Conservation (phyloP, 23 tunicate genomes). For the Diplosoma virens region DNA sequence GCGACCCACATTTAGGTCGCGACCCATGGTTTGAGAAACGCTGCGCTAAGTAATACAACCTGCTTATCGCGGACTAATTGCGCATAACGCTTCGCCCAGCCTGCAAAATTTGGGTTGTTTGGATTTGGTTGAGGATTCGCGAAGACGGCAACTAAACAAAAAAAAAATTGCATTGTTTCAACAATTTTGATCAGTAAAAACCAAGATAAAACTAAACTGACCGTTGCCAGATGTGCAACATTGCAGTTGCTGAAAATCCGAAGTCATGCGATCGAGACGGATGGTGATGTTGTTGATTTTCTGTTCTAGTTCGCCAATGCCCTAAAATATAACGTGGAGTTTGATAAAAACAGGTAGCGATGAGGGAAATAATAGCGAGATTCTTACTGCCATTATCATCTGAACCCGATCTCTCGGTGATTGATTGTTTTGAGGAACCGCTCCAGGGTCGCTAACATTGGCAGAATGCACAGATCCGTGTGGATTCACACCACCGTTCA, state of each 20-base stretch:
- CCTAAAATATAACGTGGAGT: constrained; percentile 13
- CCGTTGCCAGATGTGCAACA: constrained; percentile 46
- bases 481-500: too few species aligned
- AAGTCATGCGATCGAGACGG: constrained; percentile 9
- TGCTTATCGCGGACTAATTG: too few species aligned
- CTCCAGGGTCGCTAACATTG: too few species aligned
- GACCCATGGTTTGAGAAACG: too few species aligned
- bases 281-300: constrained; percentile 4
- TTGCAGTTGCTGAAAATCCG: constrained; percentile 41
- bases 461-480: too few species aligned
- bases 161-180: not conserved
- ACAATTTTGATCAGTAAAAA: not conserved
- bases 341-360: not conserved
- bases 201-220: constrained; percentile 2
- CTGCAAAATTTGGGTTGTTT: too few species aligned
- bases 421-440: too few species aligned
- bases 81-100: too few species aligned
- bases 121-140: too few species aligned
- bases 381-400: not conserved
- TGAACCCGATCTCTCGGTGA: not conserved
- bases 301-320: constrained; percentile 26
- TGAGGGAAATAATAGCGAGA: not conserved
- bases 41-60: too few species aligned
- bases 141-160: not conserved
- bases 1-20: too few species aligned